These are phyloP conservation scores for Andrena minutula DNA, from an alignment of 2,888 invertebrate species.

Conservation along the genomic window DNA sequence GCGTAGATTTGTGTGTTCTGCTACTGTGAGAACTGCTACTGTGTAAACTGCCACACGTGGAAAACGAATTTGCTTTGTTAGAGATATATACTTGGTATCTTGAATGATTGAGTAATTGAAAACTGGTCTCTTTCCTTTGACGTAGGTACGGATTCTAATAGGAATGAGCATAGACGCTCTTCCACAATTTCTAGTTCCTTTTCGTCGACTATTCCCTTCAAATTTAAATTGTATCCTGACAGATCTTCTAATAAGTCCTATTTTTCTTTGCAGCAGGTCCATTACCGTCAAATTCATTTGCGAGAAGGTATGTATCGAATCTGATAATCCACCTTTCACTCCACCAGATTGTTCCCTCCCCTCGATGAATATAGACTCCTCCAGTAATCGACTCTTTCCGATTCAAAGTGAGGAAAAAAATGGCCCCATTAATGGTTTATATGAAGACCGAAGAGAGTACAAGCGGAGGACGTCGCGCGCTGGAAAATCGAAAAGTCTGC, in stretches of 20 bases:
- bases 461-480: background rate
- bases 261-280: conserved; percentile 2
- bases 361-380: background rate
- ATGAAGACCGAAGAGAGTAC: background rate
- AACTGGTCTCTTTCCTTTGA: background rate
- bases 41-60: background rate
- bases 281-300: background rate
- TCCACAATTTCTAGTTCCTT: background rate
- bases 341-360: background rate
- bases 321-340: background rate
- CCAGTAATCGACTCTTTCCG: conserved; percentile 7
- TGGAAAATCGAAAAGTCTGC: conserved; percentile 48
- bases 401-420: conserved; percentile 6
- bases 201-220: background rate
- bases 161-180: background rate
- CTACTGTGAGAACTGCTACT: background rate
- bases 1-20: background rate
- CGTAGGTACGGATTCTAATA: background rate
- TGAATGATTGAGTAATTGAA: too few relatives aligned
- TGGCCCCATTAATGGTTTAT: conserved; percentile 27
- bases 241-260: too few relatives aligned
- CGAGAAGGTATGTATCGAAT: conserved; percentile 3
- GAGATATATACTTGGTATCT: background rate
- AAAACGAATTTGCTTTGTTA: background rate
- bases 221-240: too few relatives aligned